Base-by-base conservation (phyloP, 2,113 vertebrate species). In the Euleptes europaea region DNA sequence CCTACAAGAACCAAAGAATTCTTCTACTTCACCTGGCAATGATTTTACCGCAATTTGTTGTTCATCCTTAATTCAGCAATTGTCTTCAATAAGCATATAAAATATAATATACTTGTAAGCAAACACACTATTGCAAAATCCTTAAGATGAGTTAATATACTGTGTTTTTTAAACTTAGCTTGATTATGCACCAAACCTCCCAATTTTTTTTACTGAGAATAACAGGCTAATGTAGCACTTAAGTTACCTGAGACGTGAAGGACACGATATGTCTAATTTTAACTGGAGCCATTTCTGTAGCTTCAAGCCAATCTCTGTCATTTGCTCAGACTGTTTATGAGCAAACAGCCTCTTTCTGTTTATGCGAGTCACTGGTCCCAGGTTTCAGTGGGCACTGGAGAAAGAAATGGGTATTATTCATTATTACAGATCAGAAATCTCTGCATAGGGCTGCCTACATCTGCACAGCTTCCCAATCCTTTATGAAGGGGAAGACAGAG, bases 201-300 rank as follows among this genome's bases (percentile, higher is more conserved):
- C 12, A 57, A 17, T 8, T 12, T 31, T 65, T 5, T 75, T 54
- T 60, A 21, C 26, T 15, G 28, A 40, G 35, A 9, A 31, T 40
- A 79, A 21, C 23, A 57, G 21, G 44, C 33, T 40, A 28, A 40
- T 10, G 17, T 9, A 33, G 8, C 31, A n/a, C 26, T 14, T 21
- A 14, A 11, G 5, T 79, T 78, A 85, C 84, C 76, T 85, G 76
- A 60, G 76, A 85, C 2, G 84, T 79, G 76, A 79, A 85, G 3
- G 84, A 85, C 12, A 85, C 84, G 0, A 72, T 38, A 1, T 47
- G 44, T 60, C 70, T 71, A 28, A 79, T 79, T 12, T 72, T 79
- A 33, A 85, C 23, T 19, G 84, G 84, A 60, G 76, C 84, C 84
- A 85, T 85, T 26, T n/a, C 44, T 31, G 23, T 19, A 31, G 26